Conservation (phyloP, 2,888 invertebrate species). For the Callosobruchus maculatus region DNA sequence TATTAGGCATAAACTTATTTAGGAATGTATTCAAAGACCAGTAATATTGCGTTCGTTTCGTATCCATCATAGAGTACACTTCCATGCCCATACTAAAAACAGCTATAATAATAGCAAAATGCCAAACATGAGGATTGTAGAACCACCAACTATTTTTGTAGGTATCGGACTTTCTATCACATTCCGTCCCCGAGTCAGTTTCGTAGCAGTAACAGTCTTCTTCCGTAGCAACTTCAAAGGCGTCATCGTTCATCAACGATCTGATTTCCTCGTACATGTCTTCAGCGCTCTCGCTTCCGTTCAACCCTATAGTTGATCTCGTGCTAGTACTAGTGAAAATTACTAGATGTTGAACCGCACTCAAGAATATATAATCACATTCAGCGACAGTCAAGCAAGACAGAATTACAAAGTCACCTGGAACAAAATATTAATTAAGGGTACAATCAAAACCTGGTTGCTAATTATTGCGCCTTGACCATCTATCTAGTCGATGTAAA, state of each 20-base stretch:
- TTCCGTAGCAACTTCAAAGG: neutral
- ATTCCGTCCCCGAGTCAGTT: neutral
- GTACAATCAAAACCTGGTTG: no score
- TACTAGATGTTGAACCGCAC: slow-evolving; percentile 19
- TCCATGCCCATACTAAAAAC: neutral
- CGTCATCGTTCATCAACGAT: neutral
- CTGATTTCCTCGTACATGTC: slow-evolving; percentile 1
- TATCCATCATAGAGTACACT: neutral
- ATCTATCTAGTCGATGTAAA: no score
- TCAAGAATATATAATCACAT: slow-evolving; percentile 23
- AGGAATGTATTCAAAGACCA: neutral
- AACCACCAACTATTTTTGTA: neutral
- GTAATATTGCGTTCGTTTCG: neutral
- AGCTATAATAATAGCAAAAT: neutral
- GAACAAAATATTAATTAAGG: neutral
- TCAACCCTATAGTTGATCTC: slow-evolving; percentile 13
- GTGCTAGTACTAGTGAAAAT: slow-evolving; percentile 20
- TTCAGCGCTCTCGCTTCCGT: slow-evolving; percentile 11
- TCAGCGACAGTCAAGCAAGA: slow-evolving; percentile 22
- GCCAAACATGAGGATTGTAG: neutral
- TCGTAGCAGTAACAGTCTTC: neutral
- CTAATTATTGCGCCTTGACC: no score
- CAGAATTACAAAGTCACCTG: slow-evolving; percentile 8
- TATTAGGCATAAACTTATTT: neutral
- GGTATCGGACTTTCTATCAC: neutral